Base-by-base conservation (phyloP, 2,113 vertebrate species). In the Channa maculata region DNA sequence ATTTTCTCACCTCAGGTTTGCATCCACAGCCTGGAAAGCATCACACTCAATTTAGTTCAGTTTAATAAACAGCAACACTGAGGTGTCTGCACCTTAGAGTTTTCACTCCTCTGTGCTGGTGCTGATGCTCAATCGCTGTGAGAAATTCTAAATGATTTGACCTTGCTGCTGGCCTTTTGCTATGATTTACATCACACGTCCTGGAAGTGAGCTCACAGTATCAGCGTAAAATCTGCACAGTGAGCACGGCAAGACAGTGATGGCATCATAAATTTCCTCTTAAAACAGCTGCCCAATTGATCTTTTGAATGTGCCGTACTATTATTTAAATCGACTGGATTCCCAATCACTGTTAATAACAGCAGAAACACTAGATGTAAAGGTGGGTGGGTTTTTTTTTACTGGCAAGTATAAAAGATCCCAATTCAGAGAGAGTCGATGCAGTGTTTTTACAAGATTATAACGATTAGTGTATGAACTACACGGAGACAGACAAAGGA, bases 131-230 rank as follows among this genome's bases (percentile, higher is more conserved):
- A 71, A 78, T 48, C 33, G 38, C 50, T 49, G 55, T 75, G 71
- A 84, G 78, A 77, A 84, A 84, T 8, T 75, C 67, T 90, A 86
- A 90, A 87, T 81, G 85, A 80, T 90, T 69, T 82, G 87, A 86
- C 87, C 84, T 67, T 68, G 24, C 39, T 4, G 66, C 53, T 2
- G 67, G 37, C 80, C 70, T 78, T 49, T 72, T 46, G 8, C 63
- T 62, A 37, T 80, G 90, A 90, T 89, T 91, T 90, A 89, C 75
- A 80, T 65, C 44, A 10, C 59, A 24, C 8, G 3, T 6, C 37
- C 50, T 77, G 79, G 63, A 76, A 50, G 84, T 49, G 80, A 88
- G 81, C 82, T 65, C 66, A 76, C 43, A 41, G 66, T 76, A 85
- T 86, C 80, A 66, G 77, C 11, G 24, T 55, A 73, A 82, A 86